A percentile compares a stretch with the other conserved stretches of the same genome.
These are phyloP conservation scores for Piaya cayana DNA, from an alignment of 2,113 vertebrate species.

Conservation along the genomic window DNA sequence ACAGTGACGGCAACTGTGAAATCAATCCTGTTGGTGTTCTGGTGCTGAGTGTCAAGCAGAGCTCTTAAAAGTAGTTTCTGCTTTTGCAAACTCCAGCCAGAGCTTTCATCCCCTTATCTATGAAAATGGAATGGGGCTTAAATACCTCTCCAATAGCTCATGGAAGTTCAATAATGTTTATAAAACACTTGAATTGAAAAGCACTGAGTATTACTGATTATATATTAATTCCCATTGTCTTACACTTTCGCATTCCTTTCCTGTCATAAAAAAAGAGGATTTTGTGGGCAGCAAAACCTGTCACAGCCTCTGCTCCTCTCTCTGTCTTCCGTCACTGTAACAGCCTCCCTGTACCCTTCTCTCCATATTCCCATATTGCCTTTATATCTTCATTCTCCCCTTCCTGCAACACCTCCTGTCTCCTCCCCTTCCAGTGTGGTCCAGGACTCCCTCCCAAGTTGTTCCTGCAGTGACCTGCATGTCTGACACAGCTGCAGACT, in stretches of 20 bases:
- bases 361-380: not conserved
- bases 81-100: conserved; percentile 47
- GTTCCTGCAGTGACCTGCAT: not conserved
- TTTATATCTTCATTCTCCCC: not conserved
- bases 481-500: not conserved
- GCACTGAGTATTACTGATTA: not conserved
- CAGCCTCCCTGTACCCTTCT: not conserved
- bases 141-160: conserved; percentile 14
- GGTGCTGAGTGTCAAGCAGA: not conserved
- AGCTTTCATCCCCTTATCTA: conserved; percentile 53
- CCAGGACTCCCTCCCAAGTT: not conserved
- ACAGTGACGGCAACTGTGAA: not conserved
- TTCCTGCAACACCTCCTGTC: not conserved
- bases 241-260: conserved; percentile 10
- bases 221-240: conserved; percentile 15
- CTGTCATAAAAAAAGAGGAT: not conserved
- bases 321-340: not conserved
- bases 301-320: not conserved
- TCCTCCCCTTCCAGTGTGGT: not conserved
- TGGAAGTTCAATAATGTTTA: conserved; percentile 20
- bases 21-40: not conserved
- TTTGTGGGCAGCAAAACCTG: not conserved
- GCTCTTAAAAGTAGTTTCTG: conserved; percentile 29
- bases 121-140: not conserved
- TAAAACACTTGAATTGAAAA: conserved; percentile 6